Conservation (phyloP, 2,113 vertebrate genomes). For the Oophaga pumilio region DNA sequence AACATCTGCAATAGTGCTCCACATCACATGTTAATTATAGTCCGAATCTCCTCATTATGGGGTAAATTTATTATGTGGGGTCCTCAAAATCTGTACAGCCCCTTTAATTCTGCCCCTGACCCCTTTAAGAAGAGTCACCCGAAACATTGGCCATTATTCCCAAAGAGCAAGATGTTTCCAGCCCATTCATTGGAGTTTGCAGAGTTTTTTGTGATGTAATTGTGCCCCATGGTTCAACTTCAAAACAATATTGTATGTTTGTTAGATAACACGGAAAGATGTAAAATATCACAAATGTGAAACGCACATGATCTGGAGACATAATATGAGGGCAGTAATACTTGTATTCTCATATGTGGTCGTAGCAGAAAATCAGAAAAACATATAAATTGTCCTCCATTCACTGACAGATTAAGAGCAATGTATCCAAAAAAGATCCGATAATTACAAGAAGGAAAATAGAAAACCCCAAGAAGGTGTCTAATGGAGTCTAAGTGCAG, state of each 20-base stretch:
- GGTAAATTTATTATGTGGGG: too few species aligned
- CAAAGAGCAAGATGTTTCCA: too few species aligned
- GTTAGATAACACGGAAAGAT: background rate
- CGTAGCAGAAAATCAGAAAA: background rate
- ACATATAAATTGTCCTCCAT: background rate
- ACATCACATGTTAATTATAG: too few species aligned
- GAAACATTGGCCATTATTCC: too few species aligned
- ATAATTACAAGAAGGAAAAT: slow-evolving; percentile 15
- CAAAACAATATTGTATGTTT: background rate
- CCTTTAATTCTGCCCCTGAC: too few species aligned
- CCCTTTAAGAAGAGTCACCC: too few species aligned
- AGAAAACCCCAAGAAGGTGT: background rate
- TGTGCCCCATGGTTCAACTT: background rate
- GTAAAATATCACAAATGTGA: background rate
- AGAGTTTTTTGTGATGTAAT: background rate
- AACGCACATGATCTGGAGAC: background rate
- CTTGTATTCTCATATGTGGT: background rate
- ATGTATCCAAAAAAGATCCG: background rate
- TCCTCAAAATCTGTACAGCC: too few species aligned
- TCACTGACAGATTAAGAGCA: slow-evolving; percentile 3
- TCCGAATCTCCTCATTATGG: too few species aligned
- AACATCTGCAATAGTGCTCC: too few species aligned
- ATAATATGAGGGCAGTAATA: background rate
- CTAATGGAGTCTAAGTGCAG: slow-evolving; percentile 10
- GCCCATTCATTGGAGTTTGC: too few species aligned